Conservation (phyloP, 2,797 vertebrate genomes). For the Dendrocincla fuliginosa region DNA sequence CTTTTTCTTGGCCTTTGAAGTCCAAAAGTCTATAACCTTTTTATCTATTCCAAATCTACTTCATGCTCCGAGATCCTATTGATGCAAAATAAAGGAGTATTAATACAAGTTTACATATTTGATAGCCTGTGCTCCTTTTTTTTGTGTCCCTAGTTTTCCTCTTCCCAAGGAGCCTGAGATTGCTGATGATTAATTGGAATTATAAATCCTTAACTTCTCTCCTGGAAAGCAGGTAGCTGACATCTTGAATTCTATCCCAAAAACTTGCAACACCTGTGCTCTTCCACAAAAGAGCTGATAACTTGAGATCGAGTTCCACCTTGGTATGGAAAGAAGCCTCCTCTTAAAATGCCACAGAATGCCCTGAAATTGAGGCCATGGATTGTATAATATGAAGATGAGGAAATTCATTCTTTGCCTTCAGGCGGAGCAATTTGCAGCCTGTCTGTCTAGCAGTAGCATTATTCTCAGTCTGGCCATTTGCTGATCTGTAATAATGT, state of each 20-base stretch:
- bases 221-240: neutral
- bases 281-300: neutral
- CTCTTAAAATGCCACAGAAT: neutral
- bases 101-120: neutral
- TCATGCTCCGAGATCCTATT: neutral
- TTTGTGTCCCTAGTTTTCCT: neutral
- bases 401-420: slow-evolving; percentile 11
- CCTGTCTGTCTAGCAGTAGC: neutral
- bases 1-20: neutral
- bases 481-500: neutral
- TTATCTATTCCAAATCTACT: neutral
- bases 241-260: neutral
- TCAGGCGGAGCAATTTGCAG: slow-evolving; percentile 7
- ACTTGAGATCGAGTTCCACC: neutral
- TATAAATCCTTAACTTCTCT: neutral
- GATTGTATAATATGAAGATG: neutral
- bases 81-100: neutral
- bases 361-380: neutral
- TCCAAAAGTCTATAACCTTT: neutral
- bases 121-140: neutral
- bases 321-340: neutral
- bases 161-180: neutral
- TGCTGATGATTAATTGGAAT: neutral
- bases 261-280: neutral
- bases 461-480: neutral